phyloP scores from a whole-genome alignment of 2,888 invertebrate genomes.

The Machimus atricapillus region DNA sequence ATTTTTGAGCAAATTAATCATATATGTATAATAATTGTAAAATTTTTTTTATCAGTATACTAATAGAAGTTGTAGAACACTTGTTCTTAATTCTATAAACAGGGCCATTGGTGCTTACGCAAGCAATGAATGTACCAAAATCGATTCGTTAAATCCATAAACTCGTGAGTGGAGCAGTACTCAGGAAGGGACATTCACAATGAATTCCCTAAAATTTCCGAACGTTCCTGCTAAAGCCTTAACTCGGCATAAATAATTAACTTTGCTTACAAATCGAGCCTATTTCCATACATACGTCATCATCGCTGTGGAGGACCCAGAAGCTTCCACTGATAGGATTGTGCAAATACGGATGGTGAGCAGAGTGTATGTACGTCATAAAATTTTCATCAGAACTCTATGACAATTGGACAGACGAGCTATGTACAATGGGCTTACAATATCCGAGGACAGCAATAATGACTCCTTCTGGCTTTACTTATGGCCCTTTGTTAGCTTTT shows the following conservation, averaged over 20 bases:
- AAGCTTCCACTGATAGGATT: neutral
- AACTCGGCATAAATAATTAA: neutral
- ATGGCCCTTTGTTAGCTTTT: neutral
- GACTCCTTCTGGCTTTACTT: neutral
- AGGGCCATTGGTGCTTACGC: neutral
- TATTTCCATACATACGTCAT: neutral
- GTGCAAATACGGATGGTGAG: neutral
- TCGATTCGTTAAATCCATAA: neutral
- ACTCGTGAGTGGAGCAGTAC: neutral
- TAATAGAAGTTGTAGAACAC: neutral
- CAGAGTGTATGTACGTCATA: neutral
- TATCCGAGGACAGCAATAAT: neutral
- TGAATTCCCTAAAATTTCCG: neutral
- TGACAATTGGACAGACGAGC: conserved; percentile 1
- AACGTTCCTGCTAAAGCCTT: neutral
- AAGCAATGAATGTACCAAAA: neutral
- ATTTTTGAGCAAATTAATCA: no score
- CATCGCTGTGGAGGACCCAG: neutral
- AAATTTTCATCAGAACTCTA: conserved; percentile 1
- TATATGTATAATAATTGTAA: no score
- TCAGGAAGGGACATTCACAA: neutral
- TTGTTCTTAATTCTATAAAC: neutral
- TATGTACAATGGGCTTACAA: neutral
- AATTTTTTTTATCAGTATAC: no score
- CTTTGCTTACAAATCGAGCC: neutral